Evolutionary conservation across 2,797 vertebrate species (phyloP).

Genomic region (Myotis pilosus): DNA sequence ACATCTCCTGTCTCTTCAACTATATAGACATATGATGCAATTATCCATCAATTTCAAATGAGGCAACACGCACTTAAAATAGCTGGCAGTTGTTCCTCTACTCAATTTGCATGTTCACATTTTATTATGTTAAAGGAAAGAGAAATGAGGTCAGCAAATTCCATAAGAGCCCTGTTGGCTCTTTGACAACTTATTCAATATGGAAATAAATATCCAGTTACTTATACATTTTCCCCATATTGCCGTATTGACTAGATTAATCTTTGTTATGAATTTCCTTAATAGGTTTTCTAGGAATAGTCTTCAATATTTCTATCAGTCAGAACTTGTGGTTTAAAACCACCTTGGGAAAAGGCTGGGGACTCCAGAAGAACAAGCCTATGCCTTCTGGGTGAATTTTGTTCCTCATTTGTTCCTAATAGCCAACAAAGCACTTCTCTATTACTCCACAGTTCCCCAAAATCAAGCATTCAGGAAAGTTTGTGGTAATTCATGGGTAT

Average conservation of each 20-base stretch:
- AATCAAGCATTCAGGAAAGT: neutral
- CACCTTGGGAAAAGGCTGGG: neutral
- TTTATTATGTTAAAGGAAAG: slow-evolving; percentile 42
- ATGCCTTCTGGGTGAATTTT: neutral
- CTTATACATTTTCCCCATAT: neutral
- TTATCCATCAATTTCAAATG: slow-evolving; percentile 16
- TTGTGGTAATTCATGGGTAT: neutral
- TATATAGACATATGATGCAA: neutral
- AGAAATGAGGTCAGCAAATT: slow-evolving; percentile 35
- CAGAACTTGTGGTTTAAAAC: neutral
- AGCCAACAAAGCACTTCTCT: neutral
- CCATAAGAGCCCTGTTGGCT: neutral
- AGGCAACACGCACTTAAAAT: slow-evolving; percentile 40
- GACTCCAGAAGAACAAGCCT: neutral
- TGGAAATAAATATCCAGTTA: neutral
- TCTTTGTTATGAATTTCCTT: slow-evolving; percentile 5
- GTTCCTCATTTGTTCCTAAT: neutral
- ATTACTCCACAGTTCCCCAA: neutral
- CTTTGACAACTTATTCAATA: slow-evolving; percentile 19
- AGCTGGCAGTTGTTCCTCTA: slow-evolving; percentile 10
- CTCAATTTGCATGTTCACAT: neutral
- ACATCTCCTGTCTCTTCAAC: slow-evolving; percentile 7
- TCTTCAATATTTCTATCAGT: neutral
- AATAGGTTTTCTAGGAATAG: slow-evolving; percentile 49
- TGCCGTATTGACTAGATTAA: neutral